Base-by-base conservation (phyloP, 2,113 vertebrate genomes). In the Neolamprologus toae region DNA sequence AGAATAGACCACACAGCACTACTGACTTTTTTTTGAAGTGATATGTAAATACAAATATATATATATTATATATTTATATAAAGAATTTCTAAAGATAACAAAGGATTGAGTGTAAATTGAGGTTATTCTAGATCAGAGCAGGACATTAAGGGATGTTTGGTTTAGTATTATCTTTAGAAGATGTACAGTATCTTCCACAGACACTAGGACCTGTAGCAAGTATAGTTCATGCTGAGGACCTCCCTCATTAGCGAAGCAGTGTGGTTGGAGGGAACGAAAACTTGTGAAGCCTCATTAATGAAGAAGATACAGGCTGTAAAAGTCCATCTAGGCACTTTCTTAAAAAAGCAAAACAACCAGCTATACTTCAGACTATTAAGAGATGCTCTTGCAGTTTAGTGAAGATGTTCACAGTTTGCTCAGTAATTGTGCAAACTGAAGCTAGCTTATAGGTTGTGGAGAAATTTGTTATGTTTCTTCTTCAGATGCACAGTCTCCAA, bases 41-140 rank as follows among this genome's bases (percentile, higher is more conserved):
- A 90, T 81, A 90, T 96, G 95, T 96, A 96, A 91, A 95, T 94
- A 95, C 86, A 92, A 89, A 93, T 94, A 93, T 94, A 92, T 94
- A 93, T 92, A 92, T 92, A 86, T 90, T 94, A 90, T 95, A 94
- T 95, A 95, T 95, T 94, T 95, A 94, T 95, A 94, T 90, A 7
- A 90, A 92, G 85, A 89, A 45, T 84, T 93, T 86, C 53, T 90
- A 89, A 85, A 91, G 93, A 81, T 84, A 91, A 89, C 82, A 86
- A 45, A 54, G 85, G 85, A 31, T 88, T 93, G 86, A 87, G 78
- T 95, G 93, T 94, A 88, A 85, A 93, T 93, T 82, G 78, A 85
- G 81, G 78, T 83, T 91, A 92, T 87, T 89, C 79, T 90, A 90
- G 85, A 87, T 16, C 28, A 81, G 55, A 90, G 57, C 16, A 63